phyloP scores from a whole-genome alignment of 1,140 invertebrate species.

The Calycopis cecrops region DNA sequence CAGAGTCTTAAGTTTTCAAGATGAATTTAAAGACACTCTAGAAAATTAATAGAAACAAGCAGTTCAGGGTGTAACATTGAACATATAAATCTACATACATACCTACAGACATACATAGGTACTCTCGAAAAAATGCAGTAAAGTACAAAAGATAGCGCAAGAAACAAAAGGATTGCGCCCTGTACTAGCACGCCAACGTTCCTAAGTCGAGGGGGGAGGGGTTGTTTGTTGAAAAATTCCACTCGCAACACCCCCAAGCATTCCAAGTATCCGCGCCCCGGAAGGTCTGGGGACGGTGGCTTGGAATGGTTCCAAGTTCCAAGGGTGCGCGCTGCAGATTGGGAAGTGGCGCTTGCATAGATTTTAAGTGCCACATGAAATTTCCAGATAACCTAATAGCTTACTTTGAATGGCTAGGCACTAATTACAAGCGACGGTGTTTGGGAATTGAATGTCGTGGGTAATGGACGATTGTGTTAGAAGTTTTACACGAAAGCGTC shows the following conservation, averaged over 20 bases:
- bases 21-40: not conserved
- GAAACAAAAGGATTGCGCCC: too few species aligned
- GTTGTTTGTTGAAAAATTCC: too few species aligned
- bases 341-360: conserved; percentile 7
- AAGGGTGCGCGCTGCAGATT: conserved; percentile 6
- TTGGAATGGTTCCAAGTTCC: conserved; percentile 11
- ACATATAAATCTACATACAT: too few species aligned
- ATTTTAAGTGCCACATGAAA: conserved; percentile 12
- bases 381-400: conserved; percentile 9
- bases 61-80: too few species aligned
- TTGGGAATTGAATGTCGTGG: not conserved
- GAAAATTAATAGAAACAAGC: too few species aligned
- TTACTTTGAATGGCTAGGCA: conserved; percentile 4
- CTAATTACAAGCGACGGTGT: not conserved
- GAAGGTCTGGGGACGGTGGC: conserved; percentile 5
- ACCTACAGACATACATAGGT: too few species aligned
- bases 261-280: not conserved
- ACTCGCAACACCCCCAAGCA: too few species aligned
- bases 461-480: not conserved
- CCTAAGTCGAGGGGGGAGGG: too few species aligned
- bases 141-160: too few species aligned
- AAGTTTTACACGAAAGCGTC: too few species aligned
- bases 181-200: too few species aligned
- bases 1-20: not conserved
- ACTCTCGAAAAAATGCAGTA: too few species aligned